These are phyloP conservation scores for Paradisaea rubra DNA, from an alignment of 2,113 vertebrate genomes.

Conservation along the genomic window DNA sequence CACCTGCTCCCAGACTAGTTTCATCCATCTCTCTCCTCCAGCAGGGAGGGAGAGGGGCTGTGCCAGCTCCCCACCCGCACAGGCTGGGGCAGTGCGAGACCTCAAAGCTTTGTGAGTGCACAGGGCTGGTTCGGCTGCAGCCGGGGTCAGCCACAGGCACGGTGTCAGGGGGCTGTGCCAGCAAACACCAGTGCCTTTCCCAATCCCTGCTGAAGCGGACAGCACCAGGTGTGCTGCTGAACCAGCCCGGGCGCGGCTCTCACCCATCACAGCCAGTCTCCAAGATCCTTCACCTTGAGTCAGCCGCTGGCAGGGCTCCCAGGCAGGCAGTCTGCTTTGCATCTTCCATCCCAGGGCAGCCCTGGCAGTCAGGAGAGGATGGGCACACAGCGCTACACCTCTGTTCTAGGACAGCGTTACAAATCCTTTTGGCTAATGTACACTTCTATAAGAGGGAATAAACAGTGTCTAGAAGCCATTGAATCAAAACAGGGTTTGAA, in stretches of 20 bases:
- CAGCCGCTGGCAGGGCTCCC: conserved; percentile 2
- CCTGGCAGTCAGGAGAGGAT: background rate
- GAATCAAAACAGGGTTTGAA: background rate
- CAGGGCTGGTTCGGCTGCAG: background rate
- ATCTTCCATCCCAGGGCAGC: background rate
- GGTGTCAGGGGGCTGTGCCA: background rate
- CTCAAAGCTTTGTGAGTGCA: background rate
- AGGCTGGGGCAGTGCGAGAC: background rate
- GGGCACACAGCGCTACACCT: background rate
- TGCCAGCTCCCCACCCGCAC: background rate
- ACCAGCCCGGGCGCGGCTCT: background rate
- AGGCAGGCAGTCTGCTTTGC: background rate
- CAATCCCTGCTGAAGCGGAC: background rate
- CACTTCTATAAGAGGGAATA: background rate
- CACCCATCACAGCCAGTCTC: background rate
- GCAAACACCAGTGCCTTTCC: background rate
- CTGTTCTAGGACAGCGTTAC: background rate
- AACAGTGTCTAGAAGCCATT: background rate
- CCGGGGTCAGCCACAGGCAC: background rate
- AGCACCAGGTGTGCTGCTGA: background rate
- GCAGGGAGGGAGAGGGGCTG: background rate
- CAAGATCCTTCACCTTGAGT: background rate
- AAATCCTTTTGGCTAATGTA: background rate
- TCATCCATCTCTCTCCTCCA: background rate
- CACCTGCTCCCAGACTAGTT: background rate